Evolutionary conservation across 2,797 vertebrate genomes (phyloP).

Genomic region (Crossoptilon crossoptilon): DNA sequence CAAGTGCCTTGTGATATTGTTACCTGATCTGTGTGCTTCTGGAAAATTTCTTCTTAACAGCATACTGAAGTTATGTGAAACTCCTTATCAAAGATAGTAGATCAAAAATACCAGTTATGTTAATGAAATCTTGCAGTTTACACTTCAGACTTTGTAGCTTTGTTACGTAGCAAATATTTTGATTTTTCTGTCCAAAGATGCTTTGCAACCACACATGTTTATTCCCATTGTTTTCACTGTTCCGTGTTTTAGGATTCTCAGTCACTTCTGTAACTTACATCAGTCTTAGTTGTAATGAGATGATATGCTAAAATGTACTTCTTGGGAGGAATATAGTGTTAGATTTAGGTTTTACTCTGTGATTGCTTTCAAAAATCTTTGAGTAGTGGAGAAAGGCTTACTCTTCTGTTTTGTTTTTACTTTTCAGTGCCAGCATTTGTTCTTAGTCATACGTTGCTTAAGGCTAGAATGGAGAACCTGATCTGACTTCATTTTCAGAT

Average conservation of each 20-base stretch:
- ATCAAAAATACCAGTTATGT: background rate
- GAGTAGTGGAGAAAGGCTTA: background rate
- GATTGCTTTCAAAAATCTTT: background rate
- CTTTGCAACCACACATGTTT: background rate
- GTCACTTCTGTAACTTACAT: background rate
- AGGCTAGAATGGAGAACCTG: background rate
- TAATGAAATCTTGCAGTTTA: background rate
- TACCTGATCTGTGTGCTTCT: background rate
- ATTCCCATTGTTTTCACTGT: background rate
- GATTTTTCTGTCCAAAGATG: background rate
- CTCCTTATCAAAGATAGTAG: background rate
- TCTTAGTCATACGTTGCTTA: background rate
- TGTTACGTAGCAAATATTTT: background rate
- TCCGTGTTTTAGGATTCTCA: background rate
- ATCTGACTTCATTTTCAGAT: background rate
- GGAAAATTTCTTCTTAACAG: background rate
- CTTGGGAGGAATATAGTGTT: background rate
- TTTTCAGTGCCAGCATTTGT: background rate
- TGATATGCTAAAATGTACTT: background rate
- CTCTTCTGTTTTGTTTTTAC: background rate
- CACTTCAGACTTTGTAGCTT: background rate
- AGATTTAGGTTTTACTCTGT: background rate
- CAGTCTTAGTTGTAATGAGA: background rate
- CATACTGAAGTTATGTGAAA: background rate
- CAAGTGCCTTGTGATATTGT: background rate